Evolutionary conservation across 2,888 invertebrate genomes (phyloP).

Genomic region (Drosophila neutralis): DNA sequence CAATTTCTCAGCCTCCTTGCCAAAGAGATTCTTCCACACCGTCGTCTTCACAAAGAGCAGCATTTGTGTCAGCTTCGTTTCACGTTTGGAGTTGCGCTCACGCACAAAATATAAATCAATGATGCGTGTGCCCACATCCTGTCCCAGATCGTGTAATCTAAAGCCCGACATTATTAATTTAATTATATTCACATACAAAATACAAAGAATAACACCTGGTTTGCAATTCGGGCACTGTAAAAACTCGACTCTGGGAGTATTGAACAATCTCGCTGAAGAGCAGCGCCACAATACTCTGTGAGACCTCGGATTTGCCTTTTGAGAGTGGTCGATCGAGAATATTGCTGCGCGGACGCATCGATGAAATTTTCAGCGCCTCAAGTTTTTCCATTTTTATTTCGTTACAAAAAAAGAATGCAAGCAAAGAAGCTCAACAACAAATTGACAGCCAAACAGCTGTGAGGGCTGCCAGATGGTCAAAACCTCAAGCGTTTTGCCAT

Average conservation of each 20-base stretch:
- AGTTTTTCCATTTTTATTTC: constrained; percentile 81
- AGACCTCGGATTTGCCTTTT: constrained; percentile 96
- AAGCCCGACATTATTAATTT: constrained; percentile 6
- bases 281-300: constrained; percentile 95
- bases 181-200: not conserved
- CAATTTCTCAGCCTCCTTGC: constrained; percentile 98
- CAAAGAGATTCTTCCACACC: constrained; percentile 99
- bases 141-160: constrained; percentile 97
- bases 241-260: constrained; percentile 98
- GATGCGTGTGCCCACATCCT: constrained; percentile 96
- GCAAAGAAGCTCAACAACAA: constrained; percentile 10
- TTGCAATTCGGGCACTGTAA: constrained; percentile 97
- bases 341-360: constrained; percentile 83
- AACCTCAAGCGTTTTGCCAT: not conserved
- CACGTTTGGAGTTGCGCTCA: constrained; percentile 96
- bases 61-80: constrained; percentile 97
- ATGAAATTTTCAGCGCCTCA: constrained; percentile 83
- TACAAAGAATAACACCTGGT: constrained; percentile 88
- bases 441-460: constrained; percentile 32
- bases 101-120: constrained; percentile 97
- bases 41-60: constrained; percentile 97
- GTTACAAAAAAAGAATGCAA: constrained; percentile 16
- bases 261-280: constrained; percentile 99
- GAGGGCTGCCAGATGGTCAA: constrained; percentile 38
- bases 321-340: constrained; percentile 96